Conservation (phyloP, 2,797 vertebrate genomes). For the Urocyon cinereoargenteus region DNA sequence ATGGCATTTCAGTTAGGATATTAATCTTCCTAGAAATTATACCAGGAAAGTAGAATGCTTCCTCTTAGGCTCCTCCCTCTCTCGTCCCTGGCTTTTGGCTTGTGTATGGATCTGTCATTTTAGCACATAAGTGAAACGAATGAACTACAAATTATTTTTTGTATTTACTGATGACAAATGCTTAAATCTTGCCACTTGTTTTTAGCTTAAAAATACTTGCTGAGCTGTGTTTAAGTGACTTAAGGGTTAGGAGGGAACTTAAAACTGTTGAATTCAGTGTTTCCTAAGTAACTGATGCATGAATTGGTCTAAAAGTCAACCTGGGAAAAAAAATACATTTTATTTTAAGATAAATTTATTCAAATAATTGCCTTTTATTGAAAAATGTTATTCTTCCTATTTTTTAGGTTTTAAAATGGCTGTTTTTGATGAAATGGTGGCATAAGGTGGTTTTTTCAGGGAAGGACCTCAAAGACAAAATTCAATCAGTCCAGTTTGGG, state of each 20-base stretch:
- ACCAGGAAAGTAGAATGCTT: slow-evolving; percentile 1
- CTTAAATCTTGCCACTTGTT: slow-evolving; percentile 8
- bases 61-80: neutral
- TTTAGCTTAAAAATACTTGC: slow-evolving; percentile 35
- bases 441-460: neutral
- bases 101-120: slow-evolving; percentile 4
- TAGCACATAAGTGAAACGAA: neutral
- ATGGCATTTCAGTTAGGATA: slow-evolving; percentile 26
- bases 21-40: slow-evolving; percentile 64
- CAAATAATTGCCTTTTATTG: neutral
- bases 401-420: slow-evolving; percentile 20
- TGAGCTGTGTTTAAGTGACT: neutral
- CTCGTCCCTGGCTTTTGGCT: neutral
- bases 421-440: slow-evolving; percentile 5
- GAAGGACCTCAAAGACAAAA: neutral
- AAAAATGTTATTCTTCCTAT: neutral
- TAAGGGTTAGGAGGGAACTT: neutral
- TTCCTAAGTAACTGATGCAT: neutral
- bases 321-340: neutral
- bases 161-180: neutral
- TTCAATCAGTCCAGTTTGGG: neutral
- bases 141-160: neutral
- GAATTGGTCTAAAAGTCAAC: slow-evolving; percentile 1
- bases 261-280: neutral
- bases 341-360: slow-evolving; percentile 8